Conservation (phyloP, 2,888 invertebrate species). For the Limnephilus lunatus region DNA sequence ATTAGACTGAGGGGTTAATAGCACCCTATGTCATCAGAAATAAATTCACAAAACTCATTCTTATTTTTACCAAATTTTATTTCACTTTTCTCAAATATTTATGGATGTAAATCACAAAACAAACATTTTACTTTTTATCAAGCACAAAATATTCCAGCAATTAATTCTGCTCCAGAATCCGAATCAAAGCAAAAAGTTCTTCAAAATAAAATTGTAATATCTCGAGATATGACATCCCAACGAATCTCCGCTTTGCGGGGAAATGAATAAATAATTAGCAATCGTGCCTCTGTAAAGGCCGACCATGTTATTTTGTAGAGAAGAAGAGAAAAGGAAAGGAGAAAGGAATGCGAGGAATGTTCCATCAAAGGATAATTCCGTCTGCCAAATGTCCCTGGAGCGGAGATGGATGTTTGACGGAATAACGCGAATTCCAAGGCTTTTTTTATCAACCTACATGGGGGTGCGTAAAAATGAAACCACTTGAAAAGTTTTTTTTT, state of each 20-base stretch:
- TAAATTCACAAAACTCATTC: too few relatives aligned
- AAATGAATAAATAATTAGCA: slow-evolving; percentile 9
- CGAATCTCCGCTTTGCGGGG: neutral
- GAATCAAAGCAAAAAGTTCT: neutral
- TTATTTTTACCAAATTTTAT: too few relatives aligned
- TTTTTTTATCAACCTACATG: slow-evolving; percentile 14
- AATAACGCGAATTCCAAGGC: slow-evolving; percentile 53
- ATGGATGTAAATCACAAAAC: neutral
- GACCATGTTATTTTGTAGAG: neutral
- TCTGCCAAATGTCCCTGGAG: slow-evolving; percentile 54
- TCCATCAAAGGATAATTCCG: slow-evolving; percentile 50
- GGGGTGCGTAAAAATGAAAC: neutral
- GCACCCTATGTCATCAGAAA: too few relatives aligned
- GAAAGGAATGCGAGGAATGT: slow-evolving; percentile 42
- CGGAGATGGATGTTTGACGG: slow-evolving; percentile 44
- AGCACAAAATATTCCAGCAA: neutral
- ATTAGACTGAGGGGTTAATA: too few relatives aligned
- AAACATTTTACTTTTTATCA: neutral
- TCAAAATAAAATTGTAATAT: neutral
- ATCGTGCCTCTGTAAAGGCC: neutral
- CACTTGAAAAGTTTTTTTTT: neutral
- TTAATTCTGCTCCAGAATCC: neutral
- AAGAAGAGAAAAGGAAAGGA: neutral
- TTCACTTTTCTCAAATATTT: neutral
- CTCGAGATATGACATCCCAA: slow-evolving; percentile 9